phyloP scores from a whole-genome alignment of 2,797 vertebrate genomes.

The Atherinosoma microstoma region DNA sequence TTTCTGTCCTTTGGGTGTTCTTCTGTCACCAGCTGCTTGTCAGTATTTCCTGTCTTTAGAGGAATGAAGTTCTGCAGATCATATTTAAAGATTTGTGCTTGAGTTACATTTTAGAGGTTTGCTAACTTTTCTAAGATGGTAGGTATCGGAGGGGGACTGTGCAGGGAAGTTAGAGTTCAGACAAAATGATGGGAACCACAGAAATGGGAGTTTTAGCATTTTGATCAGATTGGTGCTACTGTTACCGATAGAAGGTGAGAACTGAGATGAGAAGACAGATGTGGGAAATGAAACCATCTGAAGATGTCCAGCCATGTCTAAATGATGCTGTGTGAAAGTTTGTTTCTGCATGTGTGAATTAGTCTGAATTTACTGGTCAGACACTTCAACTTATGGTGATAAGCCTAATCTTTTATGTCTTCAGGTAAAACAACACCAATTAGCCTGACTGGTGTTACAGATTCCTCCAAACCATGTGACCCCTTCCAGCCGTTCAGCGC shows the following conservation, averaged over 20 bases:
- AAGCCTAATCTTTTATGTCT: slow-evolving; percentile 70
- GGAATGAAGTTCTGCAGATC: slow-evolving; percentile 1
- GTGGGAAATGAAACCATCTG: not conserved
- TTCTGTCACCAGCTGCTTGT: slow-evolving; percentile 32
- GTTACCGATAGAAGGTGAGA: not conserved
- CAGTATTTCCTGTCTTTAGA: slow-evolving; percentile 17
- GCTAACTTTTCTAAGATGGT: slow-evolving; percentile 75
- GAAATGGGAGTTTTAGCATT: not conserved
- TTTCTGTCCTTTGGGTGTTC: slow-evolving; percentile 32
- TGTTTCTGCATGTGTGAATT: not conserved
- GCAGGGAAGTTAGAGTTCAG: not conserved
- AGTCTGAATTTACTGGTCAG: not conserved
- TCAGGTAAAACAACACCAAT: slow-evolving; percentile 96
- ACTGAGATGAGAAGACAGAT: not conserved
- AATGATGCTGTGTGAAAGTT: not conserved
- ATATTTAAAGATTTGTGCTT: slow-evolving; percentile 20
- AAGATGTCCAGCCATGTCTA: not conserved
- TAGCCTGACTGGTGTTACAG: slow-evolving; percentile 86
- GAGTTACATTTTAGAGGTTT: slow-evolving; percentile 76
- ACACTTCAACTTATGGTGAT: not conserved
- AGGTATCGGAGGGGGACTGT: slow-evolving; percentile 32
- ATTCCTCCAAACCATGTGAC: slow-evolving; percentile 90
- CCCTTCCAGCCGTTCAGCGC: slow-evolving; percentile 94
- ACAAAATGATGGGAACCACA: slow-evolving; percentile 26
- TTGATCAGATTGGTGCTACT: slow-evolving; percentile 11